Percentiles rank a stretch among this genome's conserved stretches.
These are phyloP conservation scores for Cyclargus thomasi DNA, from an alignment of 1,140 invertebrate genomes.

Conservation along the genomic window DNA sequence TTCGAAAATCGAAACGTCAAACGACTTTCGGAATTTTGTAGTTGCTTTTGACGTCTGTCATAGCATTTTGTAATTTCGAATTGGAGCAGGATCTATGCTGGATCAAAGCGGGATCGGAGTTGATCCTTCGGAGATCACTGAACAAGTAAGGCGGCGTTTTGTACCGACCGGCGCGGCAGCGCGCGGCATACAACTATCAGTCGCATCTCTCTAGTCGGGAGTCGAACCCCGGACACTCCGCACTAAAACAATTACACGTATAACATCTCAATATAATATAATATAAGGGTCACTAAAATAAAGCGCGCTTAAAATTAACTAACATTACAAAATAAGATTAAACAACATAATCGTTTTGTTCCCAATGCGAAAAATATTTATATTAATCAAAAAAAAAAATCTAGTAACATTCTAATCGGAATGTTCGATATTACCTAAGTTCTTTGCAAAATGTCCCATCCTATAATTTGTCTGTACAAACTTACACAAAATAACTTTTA, in stretches of 20 bases:
- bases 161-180: conserved; percentile 58
- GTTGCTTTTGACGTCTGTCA: too few species aligned
- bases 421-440: conserved; percentile 72
- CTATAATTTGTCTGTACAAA: conserved; percentile 71
- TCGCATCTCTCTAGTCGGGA: conserved; percentile 65
- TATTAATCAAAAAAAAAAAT: conserved; percentile 67
- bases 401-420: conserved; percentile 74
- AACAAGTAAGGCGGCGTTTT: conserved; percentile 70
- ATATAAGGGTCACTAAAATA: conserved; percentile 68
- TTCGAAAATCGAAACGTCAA: too few species aligned
- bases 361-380: conserved; percentile 72
- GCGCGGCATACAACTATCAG: conserved; percentile 67
- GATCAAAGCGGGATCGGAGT: background rate
- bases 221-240: conserved; percentile 61
- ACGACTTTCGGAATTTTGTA: too few species aligned
- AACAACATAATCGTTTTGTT: conserved; percentile 74
- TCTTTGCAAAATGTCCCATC: conserved; percentile 74
- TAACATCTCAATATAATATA: conserved; percentile 73
- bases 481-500: conserved; percentile 72
- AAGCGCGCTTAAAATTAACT: conserved; percentile 72
- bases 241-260: conserved; percentile 72
- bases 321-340: conserved; percentile 74
- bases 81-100: too few species aligned
- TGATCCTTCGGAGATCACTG: conserved; percentile 47
- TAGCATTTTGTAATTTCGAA: too few species aligned